Percentiles rank a stretch among this genome's conserved stretches.
Conservation (phyloP, 2,888 invertebrate genomes). For the Lissocephala sabroskyi region DNA sequence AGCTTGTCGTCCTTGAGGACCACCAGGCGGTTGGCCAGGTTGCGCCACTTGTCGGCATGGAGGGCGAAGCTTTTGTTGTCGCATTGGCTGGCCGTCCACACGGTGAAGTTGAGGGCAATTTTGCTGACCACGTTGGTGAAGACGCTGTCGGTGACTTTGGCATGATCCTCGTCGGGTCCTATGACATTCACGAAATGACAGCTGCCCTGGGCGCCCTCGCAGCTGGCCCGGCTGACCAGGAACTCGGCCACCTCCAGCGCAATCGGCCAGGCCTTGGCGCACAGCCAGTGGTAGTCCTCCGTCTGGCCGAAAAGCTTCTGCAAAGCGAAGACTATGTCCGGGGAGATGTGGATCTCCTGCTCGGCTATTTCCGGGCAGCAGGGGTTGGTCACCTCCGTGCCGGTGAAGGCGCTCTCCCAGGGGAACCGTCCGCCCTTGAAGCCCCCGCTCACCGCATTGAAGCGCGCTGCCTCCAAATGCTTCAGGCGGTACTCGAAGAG, state of each 20-base stretch:
- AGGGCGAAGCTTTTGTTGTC: slow-evolving; percentile 13
- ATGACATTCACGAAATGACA: slow-evolving; percentile 73
- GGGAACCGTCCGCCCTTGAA: slow-evolving; percentile 77
- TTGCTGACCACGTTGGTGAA: slow-evolving; percentile 77
- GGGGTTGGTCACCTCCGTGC: slow-evolving; percentile 76
- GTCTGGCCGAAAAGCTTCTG: slow-evolving; percentile 59
- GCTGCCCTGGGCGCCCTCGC: slow-evolving; percentile 73
- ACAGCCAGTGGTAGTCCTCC: slow-evolving; percentile 61
- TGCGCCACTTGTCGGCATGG: slow-evolving; percentile 47
- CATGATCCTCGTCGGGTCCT: slow-evolving; percentile 79
- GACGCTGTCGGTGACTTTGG: slow-evolving; percentile 75
- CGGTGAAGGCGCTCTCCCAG: slow-evolving; percentile 79
- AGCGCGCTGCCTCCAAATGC: slow-evolving; percentile 73
- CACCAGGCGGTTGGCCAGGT: slow-evolving; percentile 74
- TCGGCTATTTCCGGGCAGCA: slow-evolving; percentile 76
- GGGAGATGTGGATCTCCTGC: slow-evolving; percentile 76
- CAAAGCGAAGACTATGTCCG: slow-evolving; percentile 75
- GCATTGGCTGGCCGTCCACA: slow-evolving; percentile 70
- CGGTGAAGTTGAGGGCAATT: slow-evolving; percentile 75
- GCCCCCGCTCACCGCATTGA: slow-evolving; percentile 74
- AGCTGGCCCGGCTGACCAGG: slow-evolving; percentile 75
- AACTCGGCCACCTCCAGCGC: slow-evolving; percentile 76
- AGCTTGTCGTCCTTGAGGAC: slow-evolving; percentile 73
- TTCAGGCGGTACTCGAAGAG: slow-evolving; percentile 75
- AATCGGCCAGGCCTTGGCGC: slow-evolving; percentile 74